Evolutionary conservation across 2,888 invertebrate genomes (phyloP).

Genomic region (Leucoma salicis): DNA sequence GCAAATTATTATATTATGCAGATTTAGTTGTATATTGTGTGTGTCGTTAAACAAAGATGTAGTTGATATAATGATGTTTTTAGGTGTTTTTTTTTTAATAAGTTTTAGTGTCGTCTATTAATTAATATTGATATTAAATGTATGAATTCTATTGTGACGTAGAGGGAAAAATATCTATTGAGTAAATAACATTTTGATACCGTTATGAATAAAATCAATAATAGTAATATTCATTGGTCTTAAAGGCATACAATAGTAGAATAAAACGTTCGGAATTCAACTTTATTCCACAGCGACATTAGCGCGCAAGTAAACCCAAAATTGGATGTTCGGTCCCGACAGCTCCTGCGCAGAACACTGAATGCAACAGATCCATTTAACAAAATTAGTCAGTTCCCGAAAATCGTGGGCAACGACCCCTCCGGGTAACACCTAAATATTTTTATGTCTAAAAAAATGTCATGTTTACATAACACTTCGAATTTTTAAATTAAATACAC

Average conservation of each 20-base stretch:
- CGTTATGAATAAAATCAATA: not conserved
- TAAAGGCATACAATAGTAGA: conserved; percentile 17
- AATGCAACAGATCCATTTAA: conserved; percentile 62
- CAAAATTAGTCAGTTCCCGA: conserved; percentile 79
- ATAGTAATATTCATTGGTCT: not conserved
- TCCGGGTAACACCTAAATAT: conserved; percentile 74
- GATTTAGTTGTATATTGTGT: too few species aligned
- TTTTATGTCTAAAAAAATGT: conserved; percentile 64
- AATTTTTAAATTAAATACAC: conserved; percentile 71
- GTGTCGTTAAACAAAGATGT: too few species aligned
- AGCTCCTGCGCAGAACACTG: conserved; percentile 48
- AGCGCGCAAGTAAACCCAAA: conserved; percentile 37
- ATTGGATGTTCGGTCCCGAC: conserved; percentile 30
- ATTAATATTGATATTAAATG: too few species aligned
- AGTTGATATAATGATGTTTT: too few species aligned
- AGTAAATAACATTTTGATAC: not conserved
- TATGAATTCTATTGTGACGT: too few species aligned
- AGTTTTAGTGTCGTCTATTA: too few species aligned
- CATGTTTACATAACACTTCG: conserved; percentile 78
- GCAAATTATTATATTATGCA: too few species aligned
- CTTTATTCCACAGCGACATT: conserved; percentile 45
- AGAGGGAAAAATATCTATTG: too few species aligned
- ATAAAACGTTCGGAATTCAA: conserved; percentile 36
- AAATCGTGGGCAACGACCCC: conserved; percentile 74
- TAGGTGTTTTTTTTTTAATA: too few species aligned